phyloP scores from a whole-genome alignment of 2,888 invertebrate genomes.

The Rhaphigaster nebulosa region DNA sequence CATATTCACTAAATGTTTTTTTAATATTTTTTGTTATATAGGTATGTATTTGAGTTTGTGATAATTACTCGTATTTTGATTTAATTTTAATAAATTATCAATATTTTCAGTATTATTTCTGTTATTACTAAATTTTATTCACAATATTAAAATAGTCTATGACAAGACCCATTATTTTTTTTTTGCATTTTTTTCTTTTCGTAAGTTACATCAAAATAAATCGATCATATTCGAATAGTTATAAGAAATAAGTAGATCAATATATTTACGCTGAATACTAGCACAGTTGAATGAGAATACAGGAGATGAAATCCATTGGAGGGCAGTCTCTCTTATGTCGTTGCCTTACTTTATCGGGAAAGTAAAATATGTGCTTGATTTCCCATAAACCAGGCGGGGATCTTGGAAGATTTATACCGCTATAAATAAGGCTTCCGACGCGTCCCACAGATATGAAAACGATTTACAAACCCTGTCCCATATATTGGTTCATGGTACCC shows the following conservation, averaged over 20 bases:
- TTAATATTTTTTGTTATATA: too few relatives aligned
- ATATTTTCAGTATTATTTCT: too few relatives aligned
- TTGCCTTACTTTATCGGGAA: not conserved
- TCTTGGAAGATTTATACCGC: not conserved
- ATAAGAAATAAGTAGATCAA: not conserved
- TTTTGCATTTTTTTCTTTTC: too few relatives aligned
- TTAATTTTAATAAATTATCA: too few relatives aligned
- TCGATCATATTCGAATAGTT: too few relatives aligned
- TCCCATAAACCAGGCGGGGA: not conserved
- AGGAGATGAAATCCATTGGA: slow-evolving; percentile 1
- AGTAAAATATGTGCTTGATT: slow-evolving; percentile 34
- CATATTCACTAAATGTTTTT: too few relatives aligned
- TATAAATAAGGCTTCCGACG: slow-evolving; percentile 27
- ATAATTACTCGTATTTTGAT: too few relatives aligned
- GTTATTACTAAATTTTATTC: too few relatives aligned
- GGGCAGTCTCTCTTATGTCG: not conserved
- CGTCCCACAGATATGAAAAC: slow-evolving; percentile 18
- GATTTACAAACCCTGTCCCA: slow-evolving; percentile 28
- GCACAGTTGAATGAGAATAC: not conserved
- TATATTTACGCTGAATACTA: not conserved
- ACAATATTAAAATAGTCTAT: too few relatives aligned
- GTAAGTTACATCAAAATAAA: too few relatives aligned
- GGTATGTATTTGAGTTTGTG: too few relatives aligned
- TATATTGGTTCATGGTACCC: not conserved
- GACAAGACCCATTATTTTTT: too few relatives aligned